Percentiles rank a stretch among this genome's conserved stretches.
phyloP scores from a whole-genome alignment of 2,797 vertebrate genomes.

The Tragopan temminckii region DNA sequence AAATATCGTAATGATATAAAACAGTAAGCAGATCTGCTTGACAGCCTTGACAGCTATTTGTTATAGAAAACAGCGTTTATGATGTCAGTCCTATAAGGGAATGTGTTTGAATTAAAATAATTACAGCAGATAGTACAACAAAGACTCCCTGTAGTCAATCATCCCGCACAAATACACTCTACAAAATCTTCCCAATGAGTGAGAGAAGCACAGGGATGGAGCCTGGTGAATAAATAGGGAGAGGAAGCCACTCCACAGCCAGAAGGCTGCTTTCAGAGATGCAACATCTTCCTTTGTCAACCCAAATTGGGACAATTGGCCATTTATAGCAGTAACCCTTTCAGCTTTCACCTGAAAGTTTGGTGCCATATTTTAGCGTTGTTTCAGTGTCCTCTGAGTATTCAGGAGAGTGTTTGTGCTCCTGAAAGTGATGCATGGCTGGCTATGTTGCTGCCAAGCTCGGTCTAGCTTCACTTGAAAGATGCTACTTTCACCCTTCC shows the following conservation, averaged over 20 bases:
- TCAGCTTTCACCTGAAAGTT: not conserved
- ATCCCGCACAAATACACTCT: conserved; percentile 65
- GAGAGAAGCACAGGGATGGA: not conserved
- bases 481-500: not conserved
- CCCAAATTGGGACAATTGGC: not conserved
- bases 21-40: conserved; percentile 82
- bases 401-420: fast-evolving
- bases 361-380: not conserved
- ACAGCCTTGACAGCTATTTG: conserved; percentile 82
- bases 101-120: conserved; percentile 82
- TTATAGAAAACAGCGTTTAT: conserved; percentile 83
- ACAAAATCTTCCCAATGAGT: conserved; percentile 54
- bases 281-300: not conserved
- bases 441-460: not conserved
- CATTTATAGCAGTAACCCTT: not conserved
- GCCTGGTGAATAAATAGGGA: conserved; percentile 32
- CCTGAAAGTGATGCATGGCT: not conserved
- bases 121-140: conserved; percentile 81
- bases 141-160: conserved; percentile 78
- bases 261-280: not conserved
- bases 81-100: conserved; percentile 80
- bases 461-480: not conserved
- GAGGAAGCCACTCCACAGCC: not conserved
- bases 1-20: conserved; percentile 82
- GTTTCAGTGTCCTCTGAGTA: not conserved